These are phyloP conservation scores for Peromyscus nudipes DNA, from an alignment of 2,797 vertebrate species.

Conservation along the genomic window DNA sequence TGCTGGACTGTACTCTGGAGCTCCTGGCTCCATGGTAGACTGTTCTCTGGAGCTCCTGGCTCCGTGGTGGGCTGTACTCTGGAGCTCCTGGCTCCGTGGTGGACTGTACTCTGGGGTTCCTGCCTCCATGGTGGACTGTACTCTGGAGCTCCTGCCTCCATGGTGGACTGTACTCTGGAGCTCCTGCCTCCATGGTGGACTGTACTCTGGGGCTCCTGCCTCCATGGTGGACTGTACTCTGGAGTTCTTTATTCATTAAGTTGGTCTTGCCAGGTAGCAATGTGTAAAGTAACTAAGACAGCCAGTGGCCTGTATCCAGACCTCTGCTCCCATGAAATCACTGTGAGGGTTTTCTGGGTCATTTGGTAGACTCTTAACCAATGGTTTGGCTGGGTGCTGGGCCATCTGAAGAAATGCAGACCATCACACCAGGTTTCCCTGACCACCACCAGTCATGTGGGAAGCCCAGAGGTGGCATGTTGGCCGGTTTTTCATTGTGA, in stretches of 20 bases:
- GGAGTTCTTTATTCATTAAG: background rate
- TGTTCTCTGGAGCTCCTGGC: no score
- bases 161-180: no score
- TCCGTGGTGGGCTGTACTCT: no score
- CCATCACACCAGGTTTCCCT: background rate
- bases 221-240: background rate
- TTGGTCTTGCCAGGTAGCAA: background rate
- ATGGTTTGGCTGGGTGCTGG: background rate
- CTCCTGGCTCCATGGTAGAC: no score
- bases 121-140: no score
- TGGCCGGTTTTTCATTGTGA: background rate
- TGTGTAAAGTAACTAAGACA: background rate
- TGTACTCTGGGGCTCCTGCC: no score
- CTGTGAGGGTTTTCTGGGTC: background rate
- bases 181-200: no score
- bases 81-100: no score
- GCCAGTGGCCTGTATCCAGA: background rate
- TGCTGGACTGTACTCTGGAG: no score
- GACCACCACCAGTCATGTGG: accelerated
- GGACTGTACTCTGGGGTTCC: no score
- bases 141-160: no score
- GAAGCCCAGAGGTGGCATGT: background rate
- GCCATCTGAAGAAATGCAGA: background rate
- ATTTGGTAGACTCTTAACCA: background rate
- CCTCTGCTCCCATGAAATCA: background rate